These are phyloP conservation scores for Xylocampa areola DNA, from an alignment of 2,888 invertebrate species.

Conservation along the genomic window DNA sequence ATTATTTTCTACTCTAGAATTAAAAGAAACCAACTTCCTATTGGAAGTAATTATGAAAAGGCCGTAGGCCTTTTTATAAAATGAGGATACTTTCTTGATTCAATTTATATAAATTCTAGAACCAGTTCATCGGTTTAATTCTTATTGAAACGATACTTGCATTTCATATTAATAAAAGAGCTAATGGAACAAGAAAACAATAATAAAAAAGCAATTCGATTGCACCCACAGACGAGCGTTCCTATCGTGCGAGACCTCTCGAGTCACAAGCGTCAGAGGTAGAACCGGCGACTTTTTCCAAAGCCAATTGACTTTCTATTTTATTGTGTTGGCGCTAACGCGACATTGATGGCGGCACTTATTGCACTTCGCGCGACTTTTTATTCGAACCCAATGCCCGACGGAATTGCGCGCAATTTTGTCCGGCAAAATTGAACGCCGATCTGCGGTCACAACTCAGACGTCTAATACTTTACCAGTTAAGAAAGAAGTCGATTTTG, in stretches of 20 bases:
- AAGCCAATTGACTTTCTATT: conserved; percentile 84
- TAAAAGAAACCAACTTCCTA: conserved; percentile 56
- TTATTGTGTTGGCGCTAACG: conserved; percentile 86
- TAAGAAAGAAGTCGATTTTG: conserved; percentile 30
- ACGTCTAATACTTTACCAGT: conserved; percentile 59
- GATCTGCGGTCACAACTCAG: conserved; percentile 61
- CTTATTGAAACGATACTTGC: conserved; percentile 19
- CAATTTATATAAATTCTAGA: conserved; percentile 34
- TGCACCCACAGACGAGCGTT: conserved; percentile 39
- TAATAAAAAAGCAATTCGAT: conserved; percentile 54
- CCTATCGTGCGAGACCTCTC: conserved; percentile 51
- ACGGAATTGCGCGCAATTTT: conserved; percentile 70
- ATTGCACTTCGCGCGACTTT: conserved; percentile 82
- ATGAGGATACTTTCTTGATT: conserved; percentile 29
- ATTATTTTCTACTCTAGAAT: conserved; percentile 46
- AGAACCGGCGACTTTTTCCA: conserved; percentile 67
- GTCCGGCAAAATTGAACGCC: conserved; percentile 72
- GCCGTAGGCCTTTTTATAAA: conserved; percentile 27
- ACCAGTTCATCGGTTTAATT: conserved; percentile 26
- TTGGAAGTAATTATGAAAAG: conserved; percentile 35
- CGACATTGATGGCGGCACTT: conserved; percentile 87
- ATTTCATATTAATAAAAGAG: conserved; percentile 29
- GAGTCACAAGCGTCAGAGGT: conserved; percentile 54
- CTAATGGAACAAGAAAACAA: conserved; percentile 51
- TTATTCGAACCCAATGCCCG: conserved; percentile 70